Percentiles rank a stretch among this genome's conserved stretches.
phyloP scores from a whole-genome alignment of 2,113 vertebrate species.

The Dicrurus megarhynchus region DNA sequence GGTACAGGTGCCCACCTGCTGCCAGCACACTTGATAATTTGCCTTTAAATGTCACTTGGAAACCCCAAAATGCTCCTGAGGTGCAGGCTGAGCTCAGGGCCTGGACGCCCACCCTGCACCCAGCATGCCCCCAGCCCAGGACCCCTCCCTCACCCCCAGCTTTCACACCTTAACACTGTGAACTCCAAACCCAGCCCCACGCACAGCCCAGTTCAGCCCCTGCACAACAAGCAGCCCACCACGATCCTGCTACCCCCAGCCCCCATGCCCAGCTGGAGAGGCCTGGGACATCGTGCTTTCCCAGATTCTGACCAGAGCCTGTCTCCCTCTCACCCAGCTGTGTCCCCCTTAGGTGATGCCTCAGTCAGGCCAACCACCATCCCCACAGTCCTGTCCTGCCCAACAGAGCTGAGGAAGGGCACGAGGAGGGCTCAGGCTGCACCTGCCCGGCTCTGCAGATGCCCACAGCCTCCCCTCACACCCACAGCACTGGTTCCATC shows the following conservation, averaged over 20 bases:
- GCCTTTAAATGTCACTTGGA: background rate
- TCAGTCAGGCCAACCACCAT: fast-evolving
- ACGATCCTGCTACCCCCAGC: background rate
- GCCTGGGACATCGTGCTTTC: fast-evolving
- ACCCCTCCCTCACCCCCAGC: background rate
- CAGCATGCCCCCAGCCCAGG: background rate
- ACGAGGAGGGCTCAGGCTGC: background rate
- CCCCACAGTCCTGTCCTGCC: no score
- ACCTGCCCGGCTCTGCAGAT: fast-evolving
- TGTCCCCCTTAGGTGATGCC: fast-evolving
- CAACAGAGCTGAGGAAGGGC: background rate
- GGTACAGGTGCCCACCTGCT: no score
- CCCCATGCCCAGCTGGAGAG: background rate
- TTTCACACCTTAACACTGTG: background rate
- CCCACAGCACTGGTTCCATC: background rate
- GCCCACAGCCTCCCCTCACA: background rate
- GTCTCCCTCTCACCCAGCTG: background rate
- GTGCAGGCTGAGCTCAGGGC: background rate
- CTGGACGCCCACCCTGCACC: no score
- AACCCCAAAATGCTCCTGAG: background rate
- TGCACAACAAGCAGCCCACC: fast-evolving
- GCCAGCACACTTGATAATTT: no score
- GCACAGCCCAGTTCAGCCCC: background rate
- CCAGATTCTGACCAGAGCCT: no score
- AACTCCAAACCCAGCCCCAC: background rate